Conservation (phyloP, 2,888 invertebrate species). For the Cinara cedri region DNA sequence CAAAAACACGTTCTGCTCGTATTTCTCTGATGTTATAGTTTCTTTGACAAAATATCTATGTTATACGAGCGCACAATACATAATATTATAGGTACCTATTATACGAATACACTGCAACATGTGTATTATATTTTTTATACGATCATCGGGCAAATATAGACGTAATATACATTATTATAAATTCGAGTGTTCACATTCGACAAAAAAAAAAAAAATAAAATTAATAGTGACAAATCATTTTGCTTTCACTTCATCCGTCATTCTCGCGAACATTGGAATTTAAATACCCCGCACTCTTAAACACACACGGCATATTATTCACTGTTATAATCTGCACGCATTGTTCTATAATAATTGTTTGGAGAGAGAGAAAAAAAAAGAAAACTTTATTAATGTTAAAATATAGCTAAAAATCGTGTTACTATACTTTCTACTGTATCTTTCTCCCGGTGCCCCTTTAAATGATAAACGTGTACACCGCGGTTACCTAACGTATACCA, state of each 20-base stretch:
- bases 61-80: too few species aligned
- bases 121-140: background rate
- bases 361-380: background rate
- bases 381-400: constrained; percentile 26
- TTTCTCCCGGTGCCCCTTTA: constrained; percentile 4
- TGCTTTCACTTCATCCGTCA: constrained; percentile 39
- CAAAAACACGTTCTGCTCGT: too few species aligned
- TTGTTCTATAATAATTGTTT: constrained; percentile 17
- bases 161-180: background rate
- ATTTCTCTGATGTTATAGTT: background rate
- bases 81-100: too few species aligned
- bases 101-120: background rate
- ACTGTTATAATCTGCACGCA: constrained; percentile 10
- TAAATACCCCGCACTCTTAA: constrained; percentile 19
- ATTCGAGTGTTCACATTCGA: constrained; percentile 14
- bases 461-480: background rate
- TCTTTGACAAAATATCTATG: background rate
- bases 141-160: background rate
- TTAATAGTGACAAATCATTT: constrained; percentile 30
- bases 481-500: too few species aligned
- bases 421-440: constrained; percentile 13
- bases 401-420: constrained; percentile 27
- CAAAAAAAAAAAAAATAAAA: too few species aligned
- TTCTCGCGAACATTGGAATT: constrained; percentile 27
- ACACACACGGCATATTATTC: background rate